phyloP scores from a whole-genome alignment of 2,797 vertebrate species.

The Siniperca undulata region DNA sequence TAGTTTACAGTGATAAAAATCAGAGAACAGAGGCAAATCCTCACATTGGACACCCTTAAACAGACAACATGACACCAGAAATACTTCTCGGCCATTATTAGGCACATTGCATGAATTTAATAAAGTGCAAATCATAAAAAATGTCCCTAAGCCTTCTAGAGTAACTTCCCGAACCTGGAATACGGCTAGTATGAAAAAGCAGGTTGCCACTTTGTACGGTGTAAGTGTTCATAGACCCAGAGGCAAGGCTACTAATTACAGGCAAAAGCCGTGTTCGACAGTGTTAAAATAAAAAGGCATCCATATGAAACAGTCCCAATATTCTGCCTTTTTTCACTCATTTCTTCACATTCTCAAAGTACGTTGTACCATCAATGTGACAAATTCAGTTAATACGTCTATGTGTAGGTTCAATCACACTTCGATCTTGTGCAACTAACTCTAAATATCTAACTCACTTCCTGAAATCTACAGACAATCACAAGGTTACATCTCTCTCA shows the following conservation, averaged over 20 bases:
- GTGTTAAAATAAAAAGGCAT: conserved; percentile 68
- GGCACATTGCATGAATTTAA: conserved; percentile 83
- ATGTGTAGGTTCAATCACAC: conserved; percentile 37
- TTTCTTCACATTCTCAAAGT: conserved; percentile 33
- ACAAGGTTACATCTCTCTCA: conserved; percentile 45
- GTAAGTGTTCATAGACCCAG: conserved; percentile 35
- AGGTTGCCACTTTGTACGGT: conserved; percentile 46
- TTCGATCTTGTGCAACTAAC: conserved; percentile 44
- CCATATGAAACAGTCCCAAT: conserved; percentile 39
- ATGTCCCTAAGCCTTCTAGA: conserved; percentile 60
- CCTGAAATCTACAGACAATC: conserved; percentile 64
- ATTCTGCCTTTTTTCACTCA: conserved; percentile 6
- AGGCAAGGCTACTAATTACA: conserved; percentile 64
- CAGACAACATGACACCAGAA: conserved; percentile 53
- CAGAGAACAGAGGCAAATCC: neutral
- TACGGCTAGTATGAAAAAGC: conserved; percentile 64
- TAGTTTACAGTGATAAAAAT: neutral
- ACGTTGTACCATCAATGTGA: conserved; percentile 35
- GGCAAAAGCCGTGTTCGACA: conserved; percentile 63
- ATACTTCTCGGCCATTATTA: conserved; percentile 52
- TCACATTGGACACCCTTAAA: conserved; percentile 7
- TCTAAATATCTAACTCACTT: conserved; percentile 57
- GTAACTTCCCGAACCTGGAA: conserved; percentile 47
- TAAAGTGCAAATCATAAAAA: conserved; percentile 85
- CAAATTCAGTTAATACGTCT: conserved; percentile 28